Conservation (phyloP, 2,888 invertebrate species). For the Ceriagrion tenellum region DNA sequence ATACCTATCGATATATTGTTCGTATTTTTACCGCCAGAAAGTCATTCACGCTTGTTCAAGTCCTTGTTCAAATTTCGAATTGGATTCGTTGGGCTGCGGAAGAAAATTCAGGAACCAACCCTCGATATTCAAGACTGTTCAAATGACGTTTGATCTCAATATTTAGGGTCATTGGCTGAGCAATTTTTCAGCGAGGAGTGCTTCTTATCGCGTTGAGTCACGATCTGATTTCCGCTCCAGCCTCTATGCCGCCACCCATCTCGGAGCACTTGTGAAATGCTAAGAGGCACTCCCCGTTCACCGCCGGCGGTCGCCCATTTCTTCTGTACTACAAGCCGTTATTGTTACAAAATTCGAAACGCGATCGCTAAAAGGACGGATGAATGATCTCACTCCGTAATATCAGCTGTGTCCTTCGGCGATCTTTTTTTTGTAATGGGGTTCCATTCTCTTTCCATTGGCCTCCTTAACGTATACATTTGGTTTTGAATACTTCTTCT, state of each 20-base stretch:
- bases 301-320: background rate
- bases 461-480: background rate
- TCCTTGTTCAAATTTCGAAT: no score
- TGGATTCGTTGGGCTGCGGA: no score
- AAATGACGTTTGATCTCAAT: no score
- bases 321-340: background rate
- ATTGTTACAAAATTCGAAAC: slow-evolving; percentile 11
- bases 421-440: background rate
- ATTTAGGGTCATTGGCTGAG: no score
- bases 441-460: background rate
- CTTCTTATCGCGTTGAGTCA: no score
- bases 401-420: background rate
- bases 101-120: no score
- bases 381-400: background rate
- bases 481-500: background rate
- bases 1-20: no score
- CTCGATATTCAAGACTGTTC: no score
- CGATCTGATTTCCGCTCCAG: no score
- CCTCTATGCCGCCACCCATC: background rate
- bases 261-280: background rate
- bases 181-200: no score
- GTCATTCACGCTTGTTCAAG: no score
- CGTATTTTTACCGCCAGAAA: no score
- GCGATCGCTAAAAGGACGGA: background rate
- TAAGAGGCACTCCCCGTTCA: background rate